phyloP scores from a whole-genome alignment of 2,888 invertebrate species.

The Rhingia campestris region DNA sequence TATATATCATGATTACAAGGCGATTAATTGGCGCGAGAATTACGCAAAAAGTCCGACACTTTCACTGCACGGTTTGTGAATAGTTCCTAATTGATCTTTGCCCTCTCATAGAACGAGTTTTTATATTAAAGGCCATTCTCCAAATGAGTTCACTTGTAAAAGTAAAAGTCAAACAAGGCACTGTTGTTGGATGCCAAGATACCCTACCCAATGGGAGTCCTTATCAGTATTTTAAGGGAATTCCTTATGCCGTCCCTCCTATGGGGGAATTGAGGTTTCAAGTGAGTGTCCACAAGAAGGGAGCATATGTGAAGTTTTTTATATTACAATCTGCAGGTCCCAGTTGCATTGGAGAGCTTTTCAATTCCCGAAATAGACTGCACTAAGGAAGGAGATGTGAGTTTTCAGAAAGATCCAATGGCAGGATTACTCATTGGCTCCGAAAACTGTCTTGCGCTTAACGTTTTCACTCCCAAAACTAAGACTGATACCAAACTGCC shows the following conservation, averaged over 20 bases:
- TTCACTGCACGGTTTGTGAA: neutral
- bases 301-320: neutral
- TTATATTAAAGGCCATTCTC: neutral
- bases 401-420: constrained; percentile 79
- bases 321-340: constrained; percentile 76
- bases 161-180: constrained; percentile 82
- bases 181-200: constrained; percentile 82
- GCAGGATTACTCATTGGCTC: constrained; percentile 77
- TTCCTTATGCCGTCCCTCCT: constrained; percentile 85
- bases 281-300: constrained; percentile 75
- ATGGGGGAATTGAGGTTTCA: constrained; percentile 82
- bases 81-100: neutral
- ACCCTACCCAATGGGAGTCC: constrained; percentile 81
- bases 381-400: constrained; percentile 78
- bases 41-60: neutral
- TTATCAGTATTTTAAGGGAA: constrained; percentile 84
- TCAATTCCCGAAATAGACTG: constrained; percentile 79
- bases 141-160: constrained; percentile 61
- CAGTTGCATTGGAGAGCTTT: constrained; percentile 79
- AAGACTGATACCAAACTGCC: constrained; percentile 76
- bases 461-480: constrained; percentile 79
- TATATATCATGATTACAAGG: neutral
- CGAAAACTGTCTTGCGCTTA: constrained; percentile 81
- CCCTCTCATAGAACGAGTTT: too few relatives aligned
- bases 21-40: neutral